Evolutionary conservation across 2,888 invertebrate species (phyloP).

Genomic region (Biston stratarius): DNA sequence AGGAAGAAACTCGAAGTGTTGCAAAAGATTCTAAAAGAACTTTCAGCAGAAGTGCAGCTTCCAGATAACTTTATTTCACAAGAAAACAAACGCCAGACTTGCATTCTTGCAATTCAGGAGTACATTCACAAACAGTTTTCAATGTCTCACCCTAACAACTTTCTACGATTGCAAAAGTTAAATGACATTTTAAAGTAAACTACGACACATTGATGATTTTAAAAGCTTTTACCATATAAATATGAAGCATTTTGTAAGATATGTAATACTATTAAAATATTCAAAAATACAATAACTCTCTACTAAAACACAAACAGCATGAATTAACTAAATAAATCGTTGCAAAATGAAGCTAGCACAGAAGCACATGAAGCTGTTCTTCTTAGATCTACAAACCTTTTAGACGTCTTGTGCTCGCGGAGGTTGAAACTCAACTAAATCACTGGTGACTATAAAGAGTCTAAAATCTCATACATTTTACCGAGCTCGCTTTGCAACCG

Average conservation of each 20-base stretch:
- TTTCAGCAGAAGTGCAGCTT: conserved; percentile 8
- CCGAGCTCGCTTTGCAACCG: conserved; percentile 49
- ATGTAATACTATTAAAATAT: too few species aligned
- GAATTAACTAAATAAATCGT: conserved; percentile 33
- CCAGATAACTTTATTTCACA: conserved; percentile 11
- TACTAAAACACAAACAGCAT: conserved; percentile 37
- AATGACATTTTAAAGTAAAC: conserved; percentile 14
- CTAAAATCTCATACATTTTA: conserved; percentile 50
- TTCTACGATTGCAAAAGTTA: conserved; percentile 27
- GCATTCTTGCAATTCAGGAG: conserved; percentile 46
- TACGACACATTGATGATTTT: conserved; percentile 3
- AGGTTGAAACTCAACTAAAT: conserved; percentile 54
- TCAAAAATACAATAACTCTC: conserved; percentile 37
- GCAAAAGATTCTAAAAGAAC: conserved; percentile 12
- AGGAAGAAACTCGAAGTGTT: conserved; percentile 3
- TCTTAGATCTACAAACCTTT: conserved; percentile 44
- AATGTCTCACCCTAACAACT: conserved; percentile 46
- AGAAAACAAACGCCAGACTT: conserved; percentile 40
- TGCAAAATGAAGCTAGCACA: conserved; percentile 22
- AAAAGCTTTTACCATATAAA: neutral
- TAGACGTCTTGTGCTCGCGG: conserved; percentile 47
- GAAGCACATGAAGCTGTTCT: conserved; percentile 10
- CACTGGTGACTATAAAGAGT: conserved; percentile 44
- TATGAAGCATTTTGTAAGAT: too few species aligned
- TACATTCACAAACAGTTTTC: conserved; percentile 53